These are phyloP conservation scores for Papilio machaon DNA, from an alignment of 1,140 invertebrate species.

Conservation along the genomic window DNA sequence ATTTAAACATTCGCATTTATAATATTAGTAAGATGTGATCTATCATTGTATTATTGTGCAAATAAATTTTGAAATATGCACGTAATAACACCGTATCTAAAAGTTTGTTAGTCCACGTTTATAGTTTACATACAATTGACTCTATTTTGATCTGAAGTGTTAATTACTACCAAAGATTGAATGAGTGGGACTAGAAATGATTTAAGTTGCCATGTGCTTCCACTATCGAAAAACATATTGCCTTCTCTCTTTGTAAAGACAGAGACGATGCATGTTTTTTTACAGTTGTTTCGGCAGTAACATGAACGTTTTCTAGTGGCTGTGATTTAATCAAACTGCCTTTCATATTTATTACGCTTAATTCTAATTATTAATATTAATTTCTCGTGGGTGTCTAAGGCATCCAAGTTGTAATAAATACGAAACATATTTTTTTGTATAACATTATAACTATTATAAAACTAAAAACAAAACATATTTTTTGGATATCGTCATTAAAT, in stretches of 20 bases:
- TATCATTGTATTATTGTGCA: neutral
- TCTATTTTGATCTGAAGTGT: neutral
- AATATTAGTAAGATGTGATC: no score
- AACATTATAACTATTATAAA: neutral
- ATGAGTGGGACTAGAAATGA: neutral
- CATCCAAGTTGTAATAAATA: conserved; percentile 13
- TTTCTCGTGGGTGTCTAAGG: neutral
- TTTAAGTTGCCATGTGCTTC: neutral
- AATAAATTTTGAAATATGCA: neutral
- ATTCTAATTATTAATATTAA: neutral
- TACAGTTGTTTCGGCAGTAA: neutral
- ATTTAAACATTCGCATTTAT: no score
- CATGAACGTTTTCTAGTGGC: neutral
- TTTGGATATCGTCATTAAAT: neutral
- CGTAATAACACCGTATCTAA: neutral
- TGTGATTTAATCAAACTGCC: neutral
- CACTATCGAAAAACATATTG: no score
- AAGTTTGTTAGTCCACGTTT: neutral
- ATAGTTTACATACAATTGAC: neutral
- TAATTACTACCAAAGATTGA: neutral
- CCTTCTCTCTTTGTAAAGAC: no score
- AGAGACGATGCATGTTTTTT: neutral
- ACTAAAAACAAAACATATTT: neutral
- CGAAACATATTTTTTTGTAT: neutral
- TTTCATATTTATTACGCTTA: neutral